Base-by-base conservation (phyloP, 2,113 vertebrate genomes). In the Argyrosomus japonicus region DNA sequence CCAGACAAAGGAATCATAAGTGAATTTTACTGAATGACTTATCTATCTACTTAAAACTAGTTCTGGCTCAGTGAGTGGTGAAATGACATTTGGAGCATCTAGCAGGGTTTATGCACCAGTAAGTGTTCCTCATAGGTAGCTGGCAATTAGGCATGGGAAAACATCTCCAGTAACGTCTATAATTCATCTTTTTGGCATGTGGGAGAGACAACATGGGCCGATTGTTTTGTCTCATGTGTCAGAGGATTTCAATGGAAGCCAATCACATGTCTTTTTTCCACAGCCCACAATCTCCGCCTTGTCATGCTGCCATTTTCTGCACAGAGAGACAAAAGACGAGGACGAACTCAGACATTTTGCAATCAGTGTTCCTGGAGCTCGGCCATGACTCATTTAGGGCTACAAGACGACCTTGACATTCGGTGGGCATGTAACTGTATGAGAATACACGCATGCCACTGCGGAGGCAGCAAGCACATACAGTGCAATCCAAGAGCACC, bases 21-120 rank as follows among this genome's bases (percentile, higher is more conserved):
- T 82, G 76, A 76, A 75, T 85, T 85, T 81, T 65, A 85, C 84
- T 86, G 83, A 88, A 91, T 82, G 77, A 92, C 63, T 87, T 89
- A 85, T 91, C 84, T 78, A 19, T 73, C 81, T 84, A 71, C 64
- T 89, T 85, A 80, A 85, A 87, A 86, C 73, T 77, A 87, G 84
- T 82, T 91, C 85, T 83, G 85, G 87, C 87, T 87, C 90, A 91
- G 60, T 87, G 89, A 81, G 77, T 86, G 84, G 88, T 89, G 90
- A 93, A 93, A 93, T 93, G 87, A 90, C 90, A 84, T 91, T 90
- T 72, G 32, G 56, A 84, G 75, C 69, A 51, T 82, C 76, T 18
- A 21, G 80, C 79, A 68, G 45, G 63, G 62, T 89, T 88, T 81
- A 75, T 79, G 89, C 88, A 83, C 74, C 81, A 80, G 62, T 72